Conservation (phyloP, 2,888 invertebrate genomes). For the Drosophila silvestris region DNA sequence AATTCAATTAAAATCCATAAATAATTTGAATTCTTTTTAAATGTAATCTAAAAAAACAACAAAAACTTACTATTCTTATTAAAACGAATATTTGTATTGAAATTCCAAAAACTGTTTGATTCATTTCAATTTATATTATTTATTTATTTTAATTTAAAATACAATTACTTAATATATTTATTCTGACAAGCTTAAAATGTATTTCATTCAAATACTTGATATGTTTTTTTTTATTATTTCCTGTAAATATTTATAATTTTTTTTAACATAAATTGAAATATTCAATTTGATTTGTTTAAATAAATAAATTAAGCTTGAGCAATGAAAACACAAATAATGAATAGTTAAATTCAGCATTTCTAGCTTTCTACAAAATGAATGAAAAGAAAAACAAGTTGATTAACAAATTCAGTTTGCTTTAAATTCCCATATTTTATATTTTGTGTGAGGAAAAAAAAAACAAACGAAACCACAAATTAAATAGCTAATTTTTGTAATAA, state of each 20-base stretch:
- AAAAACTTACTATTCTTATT: not conserved
- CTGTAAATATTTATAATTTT: not conserved
- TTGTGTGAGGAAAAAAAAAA: slow-evolving; percentile 13
- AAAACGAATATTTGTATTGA: not conserved
- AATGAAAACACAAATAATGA: not conserved
- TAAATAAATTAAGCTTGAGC: not conserved
- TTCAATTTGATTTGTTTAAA: not conserved
- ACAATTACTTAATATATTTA: not conserved
- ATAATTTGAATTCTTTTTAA: not conserved
- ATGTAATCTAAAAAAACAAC: not conserved
- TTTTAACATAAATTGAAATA: not conserved
- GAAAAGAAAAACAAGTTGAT: not conserved
- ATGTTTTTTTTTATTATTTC: not conserved
- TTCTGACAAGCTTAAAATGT: too few relatives aligned
- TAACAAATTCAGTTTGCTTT: slow-evolving; percentile 14
- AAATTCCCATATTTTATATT: slow-evolving; percentile 4
- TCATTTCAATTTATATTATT: not conserved
- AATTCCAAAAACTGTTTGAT: not conserved
- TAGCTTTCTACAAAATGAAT: not conserved
- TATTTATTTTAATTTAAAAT: not conserved
- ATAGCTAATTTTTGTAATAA: slow-evolving; percentile 27
- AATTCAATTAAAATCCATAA: not conserved
- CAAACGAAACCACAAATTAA: slow-evolving; percentile 4
- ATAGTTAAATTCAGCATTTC: not conserved
- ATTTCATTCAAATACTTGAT: not conserved